Percentiles rank a stretch among this genome's conserved stretches.
Conservation (phyloP, 2,888 invertebrate species). For the Amiota minor region DNA sequence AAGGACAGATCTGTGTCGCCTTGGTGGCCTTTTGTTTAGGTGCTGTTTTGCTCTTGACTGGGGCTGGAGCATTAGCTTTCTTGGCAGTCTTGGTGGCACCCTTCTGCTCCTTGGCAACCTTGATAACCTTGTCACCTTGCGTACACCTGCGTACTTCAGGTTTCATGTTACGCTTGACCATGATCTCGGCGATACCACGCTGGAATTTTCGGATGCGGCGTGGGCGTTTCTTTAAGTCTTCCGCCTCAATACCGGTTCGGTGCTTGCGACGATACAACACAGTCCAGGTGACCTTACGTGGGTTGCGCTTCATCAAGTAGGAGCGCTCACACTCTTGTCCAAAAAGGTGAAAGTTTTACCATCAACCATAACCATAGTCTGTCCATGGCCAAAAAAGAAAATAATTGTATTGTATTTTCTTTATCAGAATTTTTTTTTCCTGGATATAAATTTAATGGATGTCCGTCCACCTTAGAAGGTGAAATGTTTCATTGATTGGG, state of each 20-base stretch:
- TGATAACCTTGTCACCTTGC: slow-evolving; percentile 98
- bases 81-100: slow-evolving; percentile 91
- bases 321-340: slow-evolving; percentile 96
- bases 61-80: slow-evolving; percentile 82
- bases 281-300: slow-evolving; percentile 99
- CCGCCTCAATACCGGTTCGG: slow-evolving; percentile 99
- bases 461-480: no score
- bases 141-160: slow-evolving; percentile 99
- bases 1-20: slow-evolving; percentile 88
- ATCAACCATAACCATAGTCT: slow-evolving; percentile 97
- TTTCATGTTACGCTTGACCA: slow-evolving; percentile 99
- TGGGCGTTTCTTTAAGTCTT: slow-evolving; percentile 94
- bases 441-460: no score
- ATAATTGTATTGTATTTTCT: no score
- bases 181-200: slow-evolving; percentile 97
- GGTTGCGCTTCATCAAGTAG: slow-evolving; percentile 97
- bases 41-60: slow-evolving; percentile 83
- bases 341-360: slow-evolving; percentile 98
- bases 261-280: slow-evolving; percentile 99
- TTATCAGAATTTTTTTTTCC: no score
- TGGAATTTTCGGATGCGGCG: slow-evolving; percentile 96
- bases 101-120: slow-evolving; percentile 97
- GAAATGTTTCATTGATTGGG: no score
- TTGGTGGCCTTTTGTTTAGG: slow-evolving; percentile 92
- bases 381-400: slow-evolving; percentile 99